These are phyloP conservation scores for Bolinopsis microptera DNA, from an alignment of 37 sponge, comb jelly and placozoan genomes.

Conservation along the genomic window DNA sequence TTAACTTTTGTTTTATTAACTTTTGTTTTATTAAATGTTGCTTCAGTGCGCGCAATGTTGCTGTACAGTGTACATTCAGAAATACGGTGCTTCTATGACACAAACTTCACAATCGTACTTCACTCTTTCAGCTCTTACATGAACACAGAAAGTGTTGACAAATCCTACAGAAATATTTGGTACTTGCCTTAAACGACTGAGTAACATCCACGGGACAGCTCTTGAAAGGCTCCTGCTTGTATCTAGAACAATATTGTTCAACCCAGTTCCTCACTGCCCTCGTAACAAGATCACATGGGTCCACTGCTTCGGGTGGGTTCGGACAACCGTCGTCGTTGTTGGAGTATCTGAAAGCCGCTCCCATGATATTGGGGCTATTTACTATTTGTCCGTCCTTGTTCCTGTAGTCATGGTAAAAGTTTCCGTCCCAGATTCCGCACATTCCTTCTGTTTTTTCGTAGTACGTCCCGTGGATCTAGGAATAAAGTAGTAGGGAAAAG, in stretches of 20 bases:
- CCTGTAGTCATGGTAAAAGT: not conserved
- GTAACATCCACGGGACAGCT: constrained; percentile 13
- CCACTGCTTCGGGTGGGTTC: not conserved
- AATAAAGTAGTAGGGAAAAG: too few species aligned
- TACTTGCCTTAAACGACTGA: not conserved
- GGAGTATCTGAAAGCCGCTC: not conserved
- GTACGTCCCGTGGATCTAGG: constrained; percentile 49
- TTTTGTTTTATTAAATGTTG: too few species aligned
- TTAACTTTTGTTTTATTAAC: too few species aligned
- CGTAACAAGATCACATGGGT: constrained; percentile 19
- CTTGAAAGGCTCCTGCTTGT: constrained; percentile 61
- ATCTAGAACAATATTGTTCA: constrained; percentile 10
- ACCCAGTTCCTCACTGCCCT: constrained; percentile 34
- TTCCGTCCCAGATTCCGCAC: constrained; percentile 53
- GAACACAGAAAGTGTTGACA: too few species aligned
- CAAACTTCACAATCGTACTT: too few species aligned
- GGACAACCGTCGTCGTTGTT: constrained; percentile 30
- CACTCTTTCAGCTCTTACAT: too few species aligned
- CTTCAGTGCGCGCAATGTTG: too few species aligned
- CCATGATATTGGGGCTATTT: not conserved
- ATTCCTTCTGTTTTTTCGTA: constrained; percentile 38
- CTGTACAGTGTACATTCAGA: too few species aligned
- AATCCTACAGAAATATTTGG: too few species aligned
- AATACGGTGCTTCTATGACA: too few species aligned
- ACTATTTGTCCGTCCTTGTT: not conserved